Conservation (phyloP, 2,797 vertebrate genomes). For the Chrosomus eos region DNA sequence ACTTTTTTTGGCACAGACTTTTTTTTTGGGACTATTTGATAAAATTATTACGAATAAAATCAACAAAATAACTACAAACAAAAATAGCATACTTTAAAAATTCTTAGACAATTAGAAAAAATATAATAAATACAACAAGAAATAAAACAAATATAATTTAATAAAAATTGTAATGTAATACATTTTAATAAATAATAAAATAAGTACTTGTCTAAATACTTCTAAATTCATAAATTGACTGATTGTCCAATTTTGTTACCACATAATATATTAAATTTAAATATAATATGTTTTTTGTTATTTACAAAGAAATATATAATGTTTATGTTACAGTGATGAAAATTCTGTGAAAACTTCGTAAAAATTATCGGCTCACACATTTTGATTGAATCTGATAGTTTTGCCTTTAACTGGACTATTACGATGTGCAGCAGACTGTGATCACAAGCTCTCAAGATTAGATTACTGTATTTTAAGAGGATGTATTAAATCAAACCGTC, state of each 20-base stretch:
- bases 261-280: no score
- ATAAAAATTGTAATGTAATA: no score
- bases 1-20: neutral
- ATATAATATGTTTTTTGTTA: no score
- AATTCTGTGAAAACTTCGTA: neutral
- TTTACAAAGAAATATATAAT: neutral
- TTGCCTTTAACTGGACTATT: neutral
- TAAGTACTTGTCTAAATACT: no score
- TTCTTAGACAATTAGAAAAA: no score
- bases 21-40: neutral
- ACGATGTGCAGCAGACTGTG: neutral
- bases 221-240: no score
- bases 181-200: no score
- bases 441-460: neutral
- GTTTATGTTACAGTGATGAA: neutral
- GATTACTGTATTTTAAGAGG: slow-evolving; percentile 3
- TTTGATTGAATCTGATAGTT: neutral
- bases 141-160: no score
- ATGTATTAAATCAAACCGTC: slow-evolving; percentile 10
- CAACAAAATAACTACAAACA: neutral
- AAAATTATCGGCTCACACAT: neutral
- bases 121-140: no score
- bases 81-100: neutral
- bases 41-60: neutral
- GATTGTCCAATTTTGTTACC: no score